Conservation (phyloP, 1,140 invertebrate genomes). For the Diorhabda sublineata region DNA sequence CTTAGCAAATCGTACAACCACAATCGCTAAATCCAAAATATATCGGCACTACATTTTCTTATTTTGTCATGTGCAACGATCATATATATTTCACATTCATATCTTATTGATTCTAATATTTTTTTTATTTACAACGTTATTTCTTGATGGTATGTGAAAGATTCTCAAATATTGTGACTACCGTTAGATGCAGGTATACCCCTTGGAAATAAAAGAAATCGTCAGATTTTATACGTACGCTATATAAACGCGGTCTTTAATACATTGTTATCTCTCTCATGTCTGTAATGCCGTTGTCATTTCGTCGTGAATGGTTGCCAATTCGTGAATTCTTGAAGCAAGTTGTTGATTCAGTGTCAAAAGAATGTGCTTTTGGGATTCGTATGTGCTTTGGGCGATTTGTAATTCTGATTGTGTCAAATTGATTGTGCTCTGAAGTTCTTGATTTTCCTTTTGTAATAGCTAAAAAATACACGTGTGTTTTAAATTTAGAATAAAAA, state of each 20-base stretch:
- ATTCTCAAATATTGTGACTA: not conserved
- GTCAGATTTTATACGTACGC: slow-evolving; percentile 27
- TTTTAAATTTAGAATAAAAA: too few relatives aligned
- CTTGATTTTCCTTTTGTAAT: slow-evolving; percentile 69
- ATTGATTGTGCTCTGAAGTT: slow-evolving; percentile 65
- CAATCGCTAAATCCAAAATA: too few relatives aligned
- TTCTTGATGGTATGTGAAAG: not conserved
- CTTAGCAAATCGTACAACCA: too few relatives aligned
- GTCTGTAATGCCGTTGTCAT: slow-evolving; percentile 73
- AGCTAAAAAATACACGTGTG: slow-evolving; percentile 45
- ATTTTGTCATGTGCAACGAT: too few relatives aligned
- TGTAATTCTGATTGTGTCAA: slow-evolving; percentile 80
- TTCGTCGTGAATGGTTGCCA: slow-evolving; percentile 80
- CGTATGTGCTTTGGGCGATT: slow-evolving; percentile 73
- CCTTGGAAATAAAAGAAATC: slow-evolving; percentile 14
- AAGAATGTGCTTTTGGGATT: slow-evolving; percentile 78
- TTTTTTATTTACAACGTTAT: too few relatives aligned
- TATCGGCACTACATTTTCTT: too few relatives aligned
- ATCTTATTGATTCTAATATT: too few relatives aligned
- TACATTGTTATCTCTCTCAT: slow-evolving; percentile 51
- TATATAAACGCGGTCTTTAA: slow-evolving; percentile 25
- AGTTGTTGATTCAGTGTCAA: slow-evolving; percentile 80
- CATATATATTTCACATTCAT: too few relatives aligned
- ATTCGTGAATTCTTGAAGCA: slow-evolving; percentile 78
- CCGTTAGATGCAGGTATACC: not conserved